Percentiles rank a stretch among this genome's conserved stretches.
These are phyloP conservation scores for Todiramphus chloris DNA, from an alignment of 2,113 vertebrate species.

Conservation along the genomic window DNA sequence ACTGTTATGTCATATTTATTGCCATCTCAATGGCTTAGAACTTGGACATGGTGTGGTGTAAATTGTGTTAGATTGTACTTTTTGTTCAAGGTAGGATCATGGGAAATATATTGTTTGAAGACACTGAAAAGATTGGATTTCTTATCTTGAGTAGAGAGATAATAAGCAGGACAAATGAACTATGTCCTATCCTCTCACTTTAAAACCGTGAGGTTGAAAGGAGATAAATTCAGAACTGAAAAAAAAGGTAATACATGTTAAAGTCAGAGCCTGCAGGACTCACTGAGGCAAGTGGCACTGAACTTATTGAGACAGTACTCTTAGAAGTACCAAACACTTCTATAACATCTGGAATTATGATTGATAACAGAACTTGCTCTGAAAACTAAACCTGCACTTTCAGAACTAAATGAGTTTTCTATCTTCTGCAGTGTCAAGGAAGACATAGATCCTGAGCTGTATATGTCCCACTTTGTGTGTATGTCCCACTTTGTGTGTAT, in stretches of 20 bases:
- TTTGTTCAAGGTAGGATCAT: neutral
- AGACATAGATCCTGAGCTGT: neutral
- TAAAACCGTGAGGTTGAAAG: neutral
- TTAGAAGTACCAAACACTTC: neutral
- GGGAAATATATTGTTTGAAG: neutral
- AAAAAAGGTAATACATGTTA: neutral
- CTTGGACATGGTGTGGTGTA: neutral
- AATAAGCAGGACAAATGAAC: neutral
- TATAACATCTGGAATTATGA: neutral
- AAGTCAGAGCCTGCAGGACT: neutral
- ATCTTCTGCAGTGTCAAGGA: neutral
- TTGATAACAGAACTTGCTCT: neutral
- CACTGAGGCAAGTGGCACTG: neutral
- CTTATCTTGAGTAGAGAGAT: neutral
- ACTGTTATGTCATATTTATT: neutral
- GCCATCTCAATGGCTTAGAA: neutral
- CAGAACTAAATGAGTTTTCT: neutral
- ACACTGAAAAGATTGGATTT: neutral
- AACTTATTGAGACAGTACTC: neutral
- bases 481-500: neutral
- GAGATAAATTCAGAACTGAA: neutral
- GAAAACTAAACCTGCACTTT: neutral
- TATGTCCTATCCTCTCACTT: neutral
- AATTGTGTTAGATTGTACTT: neutral
- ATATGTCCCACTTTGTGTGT: neutral